Evolutionary conservation across 2,113 vertebrate genomes (phyloP).

Genomic region (Cnemophilus loriae): DNA sequence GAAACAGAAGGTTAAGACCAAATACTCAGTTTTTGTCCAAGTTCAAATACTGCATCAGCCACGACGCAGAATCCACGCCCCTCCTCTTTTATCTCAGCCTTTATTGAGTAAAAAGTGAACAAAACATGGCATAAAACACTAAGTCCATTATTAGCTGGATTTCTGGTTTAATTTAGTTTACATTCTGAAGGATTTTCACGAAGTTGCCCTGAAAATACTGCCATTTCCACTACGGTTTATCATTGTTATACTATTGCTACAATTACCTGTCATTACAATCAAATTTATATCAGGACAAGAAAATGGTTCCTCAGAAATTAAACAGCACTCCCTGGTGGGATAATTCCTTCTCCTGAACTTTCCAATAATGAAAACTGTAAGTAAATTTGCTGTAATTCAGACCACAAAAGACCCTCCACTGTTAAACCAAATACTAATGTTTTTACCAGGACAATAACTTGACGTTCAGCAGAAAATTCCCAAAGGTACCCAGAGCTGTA

Average conservation of each 20-base stretch:
- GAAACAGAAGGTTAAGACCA: not conserved
- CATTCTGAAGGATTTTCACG: not conserved
- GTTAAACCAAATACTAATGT: not conserved
- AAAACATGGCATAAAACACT: not conserved
- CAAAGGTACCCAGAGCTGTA: not conserved
- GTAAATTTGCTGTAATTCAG: slow-evolving; percentile 38
- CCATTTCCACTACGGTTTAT: slow-evolving; percentile 4
- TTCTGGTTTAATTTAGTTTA: slow-evolving; percentile 11
- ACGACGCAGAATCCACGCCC: accelerated
- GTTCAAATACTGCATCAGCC: not conserved
- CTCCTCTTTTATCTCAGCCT: not conserved
- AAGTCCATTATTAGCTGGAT: not conserved
- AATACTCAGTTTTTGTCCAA: not conserved
- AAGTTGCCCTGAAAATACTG: not conserved
- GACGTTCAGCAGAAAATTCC: not conserved
- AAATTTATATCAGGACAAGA: slow-evolving; percentile 45
- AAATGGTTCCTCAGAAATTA: slow-evolving; percentile 57
- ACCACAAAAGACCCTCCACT: slow-evolving; percentile 5
- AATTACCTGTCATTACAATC: slow-evolving; percentile 46
- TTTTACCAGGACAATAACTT: not conserved
- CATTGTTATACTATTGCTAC: not conserved
- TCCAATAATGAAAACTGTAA: slow-evolving; percentile 28
- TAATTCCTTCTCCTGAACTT: slow-evolving; percentile 47
- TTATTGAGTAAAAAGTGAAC: not conserved
- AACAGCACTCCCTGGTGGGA: slow-evolving; percentile 56